Evolutionary conservation across 2,113 vertebrate genomes (phyloP).

Genomic region (Takifugu bimaculatus): DNA sequence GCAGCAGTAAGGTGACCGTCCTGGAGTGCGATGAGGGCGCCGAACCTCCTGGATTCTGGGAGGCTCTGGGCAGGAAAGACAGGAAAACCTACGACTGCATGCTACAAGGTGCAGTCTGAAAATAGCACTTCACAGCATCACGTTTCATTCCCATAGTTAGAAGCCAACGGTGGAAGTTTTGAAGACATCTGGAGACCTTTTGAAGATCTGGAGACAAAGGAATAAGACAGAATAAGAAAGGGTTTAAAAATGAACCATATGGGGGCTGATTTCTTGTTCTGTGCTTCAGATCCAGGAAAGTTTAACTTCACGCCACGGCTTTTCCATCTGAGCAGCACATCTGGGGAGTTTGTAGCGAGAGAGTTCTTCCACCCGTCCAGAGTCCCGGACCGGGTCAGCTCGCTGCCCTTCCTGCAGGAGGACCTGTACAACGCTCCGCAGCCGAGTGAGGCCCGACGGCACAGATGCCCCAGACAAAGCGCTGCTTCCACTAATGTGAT

Average conservation of each 20-base stretch:
- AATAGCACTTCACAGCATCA: too few species aligned
- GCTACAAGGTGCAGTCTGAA: constrained; percentile 84
- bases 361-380: constrained; percentile 87
- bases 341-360: constrained; percentile 87
- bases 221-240: too few species aligned
- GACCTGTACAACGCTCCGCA: constrained; percentile 90
- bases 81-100: constrained; percentile 95
- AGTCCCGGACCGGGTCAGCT: constrained; percentile 82
- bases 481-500: too few species aligned
- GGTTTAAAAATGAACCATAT: too few species aligned
- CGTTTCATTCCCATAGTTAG: too few species aligned
- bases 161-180: too few species aligned
- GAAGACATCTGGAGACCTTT: not conserved
- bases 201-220: not conserved
- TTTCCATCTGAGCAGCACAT: constrained; percentile 93
- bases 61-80: constrained; percentile 86
- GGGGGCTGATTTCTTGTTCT: not conserved
- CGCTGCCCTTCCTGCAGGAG: constrained; percentile 95
- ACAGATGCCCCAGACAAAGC: too few species aligned
- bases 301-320: constrained; percentile 97
- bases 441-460: constrained; percentile 76
- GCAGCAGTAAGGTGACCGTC: constrained; percentile 92
- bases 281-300: constrained; percentile 87
- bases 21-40: constrained; percentile 91
- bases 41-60: constrained; percentile 90